Evolutionary conservation across 2,888 invertebrate genomes (phyloP).

Genomic region (Philonicus albiceps): DNA sequence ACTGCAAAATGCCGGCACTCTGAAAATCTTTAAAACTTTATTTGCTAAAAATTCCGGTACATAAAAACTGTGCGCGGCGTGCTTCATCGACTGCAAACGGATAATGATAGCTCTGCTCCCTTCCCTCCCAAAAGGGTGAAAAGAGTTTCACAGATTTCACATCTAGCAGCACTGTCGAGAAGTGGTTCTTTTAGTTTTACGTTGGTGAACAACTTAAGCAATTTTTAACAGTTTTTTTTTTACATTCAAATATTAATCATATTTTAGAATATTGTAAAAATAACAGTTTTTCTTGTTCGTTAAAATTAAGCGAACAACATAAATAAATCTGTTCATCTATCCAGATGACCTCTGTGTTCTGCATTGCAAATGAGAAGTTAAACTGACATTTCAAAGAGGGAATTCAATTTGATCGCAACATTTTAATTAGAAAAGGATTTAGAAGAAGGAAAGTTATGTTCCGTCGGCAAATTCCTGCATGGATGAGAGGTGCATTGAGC

Average conservation of each 20-base stretch:
- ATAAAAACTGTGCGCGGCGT: background rate
- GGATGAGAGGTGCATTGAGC: background rate
- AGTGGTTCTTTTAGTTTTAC: background rate
- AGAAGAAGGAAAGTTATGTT: background rate
- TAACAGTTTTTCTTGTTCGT: background rate
- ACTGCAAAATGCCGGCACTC: background rate
- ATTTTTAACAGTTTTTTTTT: background rate
- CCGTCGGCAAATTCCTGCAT: background rate
- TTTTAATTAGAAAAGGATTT: background rate
- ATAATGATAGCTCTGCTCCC: background rate
- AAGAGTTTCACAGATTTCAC: background rate
- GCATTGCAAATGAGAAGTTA: background rate
- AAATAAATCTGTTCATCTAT: background rate
- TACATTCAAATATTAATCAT: background rate
- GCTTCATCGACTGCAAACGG: background rate
- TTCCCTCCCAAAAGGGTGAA: background rate
- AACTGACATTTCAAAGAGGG: background rate
- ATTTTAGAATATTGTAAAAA: background rate
- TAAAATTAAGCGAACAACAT: background rate
- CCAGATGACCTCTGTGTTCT: background rate
- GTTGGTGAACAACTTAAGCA: background rate
- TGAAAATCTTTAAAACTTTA: background rate
- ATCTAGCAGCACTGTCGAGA: background rate
- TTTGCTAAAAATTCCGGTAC: background rate
- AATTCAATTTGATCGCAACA: background rate